Conservation (phyloP, 2,888 invertebrate species). For the Drosophila mimetica region DNA sequence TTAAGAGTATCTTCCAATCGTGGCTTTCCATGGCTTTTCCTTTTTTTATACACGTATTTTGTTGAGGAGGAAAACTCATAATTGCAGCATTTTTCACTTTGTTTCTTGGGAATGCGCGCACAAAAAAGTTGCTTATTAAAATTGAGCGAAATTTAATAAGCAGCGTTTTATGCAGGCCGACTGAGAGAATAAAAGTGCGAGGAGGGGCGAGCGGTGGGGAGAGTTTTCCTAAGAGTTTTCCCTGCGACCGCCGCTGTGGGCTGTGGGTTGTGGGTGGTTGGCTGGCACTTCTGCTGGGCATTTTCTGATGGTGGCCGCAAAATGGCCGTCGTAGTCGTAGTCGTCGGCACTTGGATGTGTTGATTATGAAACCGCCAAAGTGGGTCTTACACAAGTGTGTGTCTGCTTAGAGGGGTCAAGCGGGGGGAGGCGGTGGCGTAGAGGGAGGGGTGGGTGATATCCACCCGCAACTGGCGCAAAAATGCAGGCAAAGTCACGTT, state of each 20-base stretch:
- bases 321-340: conserved; percentile 64
- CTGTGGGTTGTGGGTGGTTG: conserved; percentile 3
- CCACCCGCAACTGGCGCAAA: conserved; percentile 52
- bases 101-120: conserved; percentile 57
- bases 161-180: conserved; percentile 70
- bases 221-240: conserved; percentile 44
- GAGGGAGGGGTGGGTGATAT: conserved; percentile 5
- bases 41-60: conserved; percentile 34
- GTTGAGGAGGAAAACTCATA: conserved; percentile 49
- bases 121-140: conserved; percentile 72
- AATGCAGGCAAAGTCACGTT: conserved; percentile 77
- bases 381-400: conserved; percentile 69
- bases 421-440: background rate
- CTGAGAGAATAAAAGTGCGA: conserved; percentile 26
- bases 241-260: conserved; percentile 16
- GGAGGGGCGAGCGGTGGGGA: background rate
- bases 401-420: conserved; percentile 25
- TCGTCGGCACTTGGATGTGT: conserved; percentile 39
- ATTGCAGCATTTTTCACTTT: conserved; percentile 60
- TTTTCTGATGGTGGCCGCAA: conserved; percentile 62
- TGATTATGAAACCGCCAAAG: conserved; percentile 67
- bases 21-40: conserved; percentile 1
- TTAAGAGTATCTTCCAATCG: background rate
- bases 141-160: conserved; percentile 77
- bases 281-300: conserved; percentile 45